Conservation (phyloP, 2,113 vertebrate species). For the Pelodiscus sinensis region DNA sequence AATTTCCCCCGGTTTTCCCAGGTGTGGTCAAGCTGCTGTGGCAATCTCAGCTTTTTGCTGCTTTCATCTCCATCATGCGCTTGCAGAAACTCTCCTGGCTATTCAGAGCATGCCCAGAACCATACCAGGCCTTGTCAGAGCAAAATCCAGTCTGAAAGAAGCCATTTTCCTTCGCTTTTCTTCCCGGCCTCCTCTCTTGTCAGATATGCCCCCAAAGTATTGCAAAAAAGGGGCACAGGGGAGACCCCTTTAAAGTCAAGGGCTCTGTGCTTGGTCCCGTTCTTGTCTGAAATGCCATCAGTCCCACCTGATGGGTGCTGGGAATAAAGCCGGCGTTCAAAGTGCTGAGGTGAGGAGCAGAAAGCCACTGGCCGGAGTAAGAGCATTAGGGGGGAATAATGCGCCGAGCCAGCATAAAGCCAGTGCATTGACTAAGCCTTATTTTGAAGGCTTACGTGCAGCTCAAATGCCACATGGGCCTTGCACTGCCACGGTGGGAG, state of each 20-base stretch:
- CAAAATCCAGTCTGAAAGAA: not conserved
- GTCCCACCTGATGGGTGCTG: not conserved
- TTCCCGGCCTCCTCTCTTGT: not conserved
- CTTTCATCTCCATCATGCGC: not conserved
- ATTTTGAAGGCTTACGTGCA: not conserved
- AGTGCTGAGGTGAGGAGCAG: not conserved
- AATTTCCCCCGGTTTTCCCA: not conserved
- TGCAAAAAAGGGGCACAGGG: rapidly evolving
- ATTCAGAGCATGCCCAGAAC: not conserved
- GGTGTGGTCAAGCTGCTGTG: not conserved
- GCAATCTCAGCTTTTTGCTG: not conserved
- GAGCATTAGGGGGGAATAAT: not conserved
- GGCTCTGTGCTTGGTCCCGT: not conserved
- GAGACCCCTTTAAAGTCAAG: not conserved
- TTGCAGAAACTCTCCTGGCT: not conserved
- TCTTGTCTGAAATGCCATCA: not conserved
- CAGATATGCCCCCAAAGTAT: not conserved
- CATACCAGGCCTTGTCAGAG: not conserved
- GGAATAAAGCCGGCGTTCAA: not conserved
- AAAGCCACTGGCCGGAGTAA: not conserved
- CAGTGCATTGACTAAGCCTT: not conserved
- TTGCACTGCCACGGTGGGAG: not conserved
- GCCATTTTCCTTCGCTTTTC: not conserved
- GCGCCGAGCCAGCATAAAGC: not conserved
- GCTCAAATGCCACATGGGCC: not conserved